phyloP scores from a whole-genome alignment of 1,140 invertebrate species.

The Cyclina sinensis region DNA sequence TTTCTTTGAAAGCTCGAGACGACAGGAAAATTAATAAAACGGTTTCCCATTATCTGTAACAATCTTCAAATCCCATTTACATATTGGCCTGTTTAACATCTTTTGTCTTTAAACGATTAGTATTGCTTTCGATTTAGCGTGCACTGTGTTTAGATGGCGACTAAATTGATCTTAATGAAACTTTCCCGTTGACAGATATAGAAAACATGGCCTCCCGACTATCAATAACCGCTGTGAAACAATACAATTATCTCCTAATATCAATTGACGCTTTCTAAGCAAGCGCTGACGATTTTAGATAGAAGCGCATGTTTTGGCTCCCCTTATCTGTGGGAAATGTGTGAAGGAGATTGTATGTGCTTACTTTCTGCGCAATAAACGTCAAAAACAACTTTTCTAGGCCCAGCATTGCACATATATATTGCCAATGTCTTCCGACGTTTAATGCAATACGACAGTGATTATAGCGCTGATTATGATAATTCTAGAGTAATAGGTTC shows the following conservation, averaged over 20 bases:
- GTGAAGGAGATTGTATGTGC: constrained; percentile 27
- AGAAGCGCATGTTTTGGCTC: constrained; percentile 23
- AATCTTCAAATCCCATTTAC: constrained; percentile 46
- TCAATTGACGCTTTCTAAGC: constrained; percentile 60
- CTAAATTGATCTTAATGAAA: constrained; percentile 65
- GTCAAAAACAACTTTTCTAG: constrained; percentile 22
- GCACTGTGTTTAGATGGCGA: constrained; percentile 58
- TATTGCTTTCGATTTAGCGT: constrained; percentile 58
- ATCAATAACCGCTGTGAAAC: constrained; percentile 57
- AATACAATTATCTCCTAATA: constrained; percentile 62
- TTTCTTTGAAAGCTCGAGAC: neutral
- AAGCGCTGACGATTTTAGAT: constrained; percentile 24
- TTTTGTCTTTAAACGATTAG: constrained; percentile 56
- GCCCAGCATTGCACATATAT: neutral
- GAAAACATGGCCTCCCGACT: constrained; percentile 56
- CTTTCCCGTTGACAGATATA: constrained; percentile 60
- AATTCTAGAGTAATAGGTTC: neutral
- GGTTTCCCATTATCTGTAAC: constrained; percentile 23
- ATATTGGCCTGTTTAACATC: constrained; percentile 55
- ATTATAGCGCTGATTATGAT: neutral
- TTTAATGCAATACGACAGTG: neutral
- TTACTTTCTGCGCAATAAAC: constrained; percentile 30
- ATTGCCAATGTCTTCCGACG: neutral
- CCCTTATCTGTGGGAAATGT: constrained; percentile 41
- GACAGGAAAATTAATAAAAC: constrained; percentile 44